phyloP scores from a whole-genome alignment of 2,113 vertebrate genomes.

The Myanophis thanlyinensis region DNA sequence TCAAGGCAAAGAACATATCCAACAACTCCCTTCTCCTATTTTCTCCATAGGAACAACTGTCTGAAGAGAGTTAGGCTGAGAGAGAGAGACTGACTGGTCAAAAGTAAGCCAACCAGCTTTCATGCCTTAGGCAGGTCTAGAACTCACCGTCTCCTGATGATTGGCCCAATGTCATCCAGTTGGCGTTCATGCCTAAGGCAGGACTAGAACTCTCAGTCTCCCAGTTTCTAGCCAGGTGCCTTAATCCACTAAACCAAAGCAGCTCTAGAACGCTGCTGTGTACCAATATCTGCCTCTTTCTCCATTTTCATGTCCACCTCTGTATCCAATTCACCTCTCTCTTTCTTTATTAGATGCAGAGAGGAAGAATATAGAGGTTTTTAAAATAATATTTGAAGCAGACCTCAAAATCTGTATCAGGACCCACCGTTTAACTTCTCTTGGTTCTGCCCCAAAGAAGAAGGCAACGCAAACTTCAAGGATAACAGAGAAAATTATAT shows the following conservation, averaged over 20 bases:
- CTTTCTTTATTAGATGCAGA: neutral
- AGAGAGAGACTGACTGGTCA: neutral
- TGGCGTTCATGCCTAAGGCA: neutral
- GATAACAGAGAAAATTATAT: neutral
- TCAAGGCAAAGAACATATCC: neutral
- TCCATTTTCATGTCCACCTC: neutral
- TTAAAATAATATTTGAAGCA: neutral
- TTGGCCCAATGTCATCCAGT: neutral
- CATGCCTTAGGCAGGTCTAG: neutral
- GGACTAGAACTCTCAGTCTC: neutral
- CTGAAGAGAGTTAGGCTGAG: neutral
- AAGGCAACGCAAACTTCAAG: neutral
- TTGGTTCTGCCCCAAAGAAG: neutral
- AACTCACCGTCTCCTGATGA: neutral
- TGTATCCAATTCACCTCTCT: neutral
- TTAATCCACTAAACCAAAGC: neutral
- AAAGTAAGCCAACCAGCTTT: neutral
- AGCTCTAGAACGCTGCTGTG: neutral
- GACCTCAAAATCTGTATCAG: neutral
- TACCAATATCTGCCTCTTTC: neutral
- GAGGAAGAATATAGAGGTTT: neutral
- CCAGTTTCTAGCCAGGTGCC: neutral
- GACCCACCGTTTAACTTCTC: neutral
- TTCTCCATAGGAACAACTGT: neutral
- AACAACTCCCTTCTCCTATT: neutral